phyloP scores from a whole-genome alignment of 2,797 vertebrate genomes.

The Dendrocincla tyrannina region DNA sequence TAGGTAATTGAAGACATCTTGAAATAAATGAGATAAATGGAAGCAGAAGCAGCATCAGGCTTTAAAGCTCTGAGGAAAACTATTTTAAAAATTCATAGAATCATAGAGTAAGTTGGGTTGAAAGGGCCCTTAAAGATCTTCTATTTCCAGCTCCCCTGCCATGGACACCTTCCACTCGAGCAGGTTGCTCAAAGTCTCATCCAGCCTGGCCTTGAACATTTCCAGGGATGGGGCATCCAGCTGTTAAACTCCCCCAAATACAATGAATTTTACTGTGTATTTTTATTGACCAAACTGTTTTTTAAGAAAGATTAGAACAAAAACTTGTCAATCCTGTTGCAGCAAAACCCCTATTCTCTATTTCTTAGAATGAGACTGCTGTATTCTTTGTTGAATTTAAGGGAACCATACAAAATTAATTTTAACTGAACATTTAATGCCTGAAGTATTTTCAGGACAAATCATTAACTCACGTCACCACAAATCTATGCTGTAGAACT shows the following conservation, averaged over 20 bases:
- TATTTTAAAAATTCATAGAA: not conserved
- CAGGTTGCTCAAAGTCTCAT: not conserved
- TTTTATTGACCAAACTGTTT: not conserved
- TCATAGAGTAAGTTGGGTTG: not conserved
- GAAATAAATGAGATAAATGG: constrained; percentile 39
- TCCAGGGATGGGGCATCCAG: not conserved
- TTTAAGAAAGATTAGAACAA: not conserved
- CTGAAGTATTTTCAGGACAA: not conserved
- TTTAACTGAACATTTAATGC: not conserved
- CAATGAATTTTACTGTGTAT: not conserved
- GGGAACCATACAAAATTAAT: not conserved
- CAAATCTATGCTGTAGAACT: not conserved
- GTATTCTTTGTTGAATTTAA: not conserved
- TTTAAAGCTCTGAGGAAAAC: not conserved
- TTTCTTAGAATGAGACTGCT: not conserved
- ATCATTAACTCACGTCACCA: not conserved
- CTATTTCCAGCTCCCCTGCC: not conserved
- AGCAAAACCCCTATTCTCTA: rapidly evolving
- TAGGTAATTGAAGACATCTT: constrained; percentile 43
- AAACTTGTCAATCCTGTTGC: not conserved
- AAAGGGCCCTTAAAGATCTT: not conserved
- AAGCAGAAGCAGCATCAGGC: not conserved
- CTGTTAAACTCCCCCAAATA: not conserved
- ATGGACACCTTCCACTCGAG: not conserved
- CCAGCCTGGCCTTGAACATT: not conserved